Percentiles rank a stretch among this genome's conserved stretches.
Conservation (phyloP, 2,113 vertebrate genomes). For the Paradisaea rubra region DNA sequence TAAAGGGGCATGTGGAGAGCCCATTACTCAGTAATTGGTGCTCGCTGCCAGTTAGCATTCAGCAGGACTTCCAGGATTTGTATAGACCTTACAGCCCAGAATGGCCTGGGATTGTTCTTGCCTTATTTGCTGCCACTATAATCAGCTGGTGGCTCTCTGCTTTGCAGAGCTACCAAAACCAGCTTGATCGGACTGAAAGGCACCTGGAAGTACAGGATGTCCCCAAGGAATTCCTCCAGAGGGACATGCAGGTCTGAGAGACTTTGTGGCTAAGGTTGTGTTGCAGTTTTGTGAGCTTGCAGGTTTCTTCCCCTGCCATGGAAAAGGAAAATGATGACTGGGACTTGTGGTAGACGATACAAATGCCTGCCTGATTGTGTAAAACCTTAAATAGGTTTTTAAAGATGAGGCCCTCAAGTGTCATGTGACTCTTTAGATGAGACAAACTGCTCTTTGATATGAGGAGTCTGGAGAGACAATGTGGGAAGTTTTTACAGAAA, state of each 20-base stretch:
- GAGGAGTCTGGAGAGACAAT: neutral
- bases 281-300: neutral
- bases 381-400: neutral
- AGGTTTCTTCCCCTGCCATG: neutral
- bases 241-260: neutral
- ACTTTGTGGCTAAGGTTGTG: neutral
- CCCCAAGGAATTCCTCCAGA: neutral
- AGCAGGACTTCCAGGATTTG: constrained; percentile 24
- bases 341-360: neutral
- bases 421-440: neutral
- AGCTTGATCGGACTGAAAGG: neutral
- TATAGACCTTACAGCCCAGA: constrained; percentile 25
- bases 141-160: neutral
- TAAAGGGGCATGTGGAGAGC: constrained; percentile 24
- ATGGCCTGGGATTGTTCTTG: constrained; percentile 33
- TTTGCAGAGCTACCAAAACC: constrained; percentile 3
- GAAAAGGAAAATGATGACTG: neutral
- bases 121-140: neutral
- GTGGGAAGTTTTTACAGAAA: neutral
- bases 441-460: neutral
- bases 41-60: constrained; percentile 52
- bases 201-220: constrained; percentile 18
- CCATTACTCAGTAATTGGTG: constrained; percentile 51
- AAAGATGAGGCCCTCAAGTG: neutral
- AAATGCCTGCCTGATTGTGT: neutral